Evolutionary conservation across 2,888 invertebrate species (phyloP), one percentile per base, ranked within the genome.

Genomic region (Rhagonycha lutea): DNA sequence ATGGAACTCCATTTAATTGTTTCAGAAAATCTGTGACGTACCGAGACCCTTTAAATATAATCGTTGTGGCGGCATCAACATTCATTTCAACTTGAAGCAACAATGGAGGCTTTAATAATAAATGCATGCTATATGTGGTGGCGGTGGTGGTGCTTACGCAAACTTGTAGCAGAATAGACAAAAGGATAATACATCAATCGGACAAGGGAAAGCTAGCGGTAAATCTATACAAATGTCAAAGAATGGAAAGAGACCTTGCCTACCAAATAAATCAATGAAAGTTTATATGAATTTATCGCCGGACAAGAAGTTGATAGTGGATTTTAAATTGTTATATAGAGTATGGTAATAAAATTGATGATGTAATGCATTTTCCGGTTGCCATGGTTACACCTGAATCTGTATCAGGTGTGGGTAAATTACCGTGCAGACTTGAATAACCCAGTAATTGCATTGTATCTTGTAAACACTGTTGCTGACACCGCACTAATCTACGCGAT

Each of bases 201-300:
- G 78, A 79, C 78, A 76, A 75, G 73, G 78, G 68, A 75, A 72
- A 70, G 73, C 78, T 70, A 76, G 78, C 83, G 81, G 82, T 84
- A 84, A 84, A 84, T 84, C 84, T 82, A 82, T 83, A 84, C 84
- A 83, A 84, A 84, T 82, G 84, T 84, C 84, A 84, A 79, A 79
- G 79, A 80, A 81, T 78, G 80, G 80, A 81, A 80, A 79, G 47
- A 47, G 79, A 80, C 83, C 81, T 80, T 82, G 81, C 82, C 83
- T 79, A 47, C 47, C 82, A 72, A 82, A 84, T 84, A 84, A 84
- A 83, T 84, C 83, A 80, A 80, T 79, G 79, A 80, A 83, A 82
- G 79, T 83, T 83, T 82, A 84, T 83, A 82, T 82, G 82, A 83
- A 84, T 84, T 83, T 83, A 83, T 84, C 75, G 83, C 79, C 79